Evolutionary conservation across 1,140 invertebrate species (phyloP), one percentile per base, ranked within the genome.

Genomic region (Conus ventricosus): DNA sequence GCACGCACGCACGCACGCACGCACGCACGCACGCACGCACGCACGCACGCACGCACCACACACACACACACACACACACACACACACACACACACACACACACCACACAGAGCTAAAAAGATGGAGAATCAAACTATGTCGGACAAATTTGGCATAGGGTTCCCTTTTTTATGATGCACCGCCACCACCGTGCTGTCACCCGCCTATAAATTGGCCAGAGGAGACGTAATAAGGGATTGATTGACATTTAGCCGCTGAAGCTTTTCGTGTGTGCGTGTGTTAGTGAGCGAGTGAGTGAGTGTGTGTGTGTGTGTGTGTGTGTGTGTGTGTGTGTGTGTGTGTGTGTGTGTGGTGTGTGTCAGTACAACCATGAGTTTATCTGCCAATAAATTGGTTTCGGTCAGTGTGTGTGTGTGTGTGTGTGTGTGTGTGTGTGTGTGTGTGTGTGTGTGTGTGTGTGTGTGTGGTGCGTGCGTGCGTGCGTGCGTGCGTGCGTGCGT

Each of bases 271-370:
- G 23, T 55, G 39, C 39, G 0, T 39, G 39, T 39, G 39, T 39
- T 39, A 39, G 39, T 39, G 39, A 39, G 39, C 39, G 39, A 39
- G 39, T 39, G 39, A 39, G 39, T 39, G 39, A 11, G 85, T 86
- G 57, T 60, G 57, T 60, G 57, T 60, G 4, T 60, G 57, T 60
- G 57, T 60, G 57, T 60, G 4, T 60, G 57, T 60, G 57, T 60
- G 57, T 60, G 57, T 60, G 57, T 60, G 57, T 60, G 57, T 60
- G 57, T 60, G 57, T 60, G 57, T 60, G 57, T 60, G 57, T 60
- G 57, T 60, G 57, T 60, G 8, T 80, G 86, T 80, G 86, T 80
- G 86, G 75, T 80, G 53, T 86, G 85, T 75, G 85, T 86, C 63
- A 20, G 15, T 51, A 13, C 25, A 63, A 15, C 55, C 27, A 63